Evolutionary conservation across 2,888 invertebrate species (phyloP).

Genomic region (Prosapia bicincta): DNA sequence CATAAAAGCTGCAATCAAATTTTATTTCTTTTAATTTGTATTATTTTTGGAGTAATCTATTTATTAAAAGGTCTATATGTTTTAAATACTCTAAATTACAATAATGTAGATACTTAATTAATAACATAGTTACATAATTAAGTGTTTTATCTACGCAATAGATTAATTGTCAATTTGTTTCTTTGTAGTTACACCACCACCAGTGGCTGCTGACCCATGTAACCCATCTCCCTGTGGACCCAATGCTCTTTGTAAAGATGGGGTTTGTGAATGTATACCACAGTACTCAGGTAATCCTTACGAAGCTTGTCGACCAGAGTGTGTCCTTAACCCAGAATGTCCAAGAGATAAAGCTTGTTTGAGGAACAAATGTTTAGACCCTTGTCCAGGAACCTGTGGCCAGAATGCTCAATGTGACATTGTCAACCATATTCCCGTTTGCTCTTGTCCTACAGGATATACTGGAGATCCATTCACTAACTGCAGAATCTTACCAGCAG

Average conservation of each 20-base stretch:
- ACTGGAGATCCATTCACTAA: slow-evolving; percentile 78
- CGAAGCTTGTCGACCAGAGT: slow-evolving; percentile 48
- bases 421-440: slow-evolving; percentile 78
- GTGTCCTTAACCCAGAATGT: slow-evolving; percentile 47
- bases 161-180: too few relatives aligned
- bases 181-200: slow-evolving; percentile 29
- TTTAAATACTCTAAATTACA: too few relatives aligned
- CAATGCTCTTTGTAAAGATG: slow-evolving; percentile 60
- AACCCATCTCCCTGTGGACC: slow-evolving; percentile 62
- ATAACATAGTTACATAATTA: too few relatives aligned
- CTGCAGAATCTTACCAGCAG: slow-evolving; percentile 30
- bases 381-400: slow-evolving; percentile 48
- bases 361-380: slow-evolving; percentile 47
- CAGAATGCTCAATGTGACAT: slow-evolving; percentile 67
- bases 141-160: too few relatives aligned
- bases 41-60: too few relatives aligned
- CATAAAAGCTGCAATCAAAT: too few relatives aligned
- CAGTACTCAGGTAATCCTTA: slow-evolving; percentile 49
- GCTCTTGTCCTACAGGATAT: slow-evolving; percentile 74
- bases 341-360: slow-evolving; percentile 45
- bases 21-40: too few relatives aligned
- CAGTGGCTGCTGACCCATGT: slow-evolving; percentile 46
- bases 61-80: too few relatives aligned
- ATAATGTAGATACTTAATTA: too few relatives aligned
- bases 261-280: slow-evolving; percentile 44